Base-by-base conservation (phyloP, 2,113 vertebrate species). In the Leptodactylus fuscus region DNA sequence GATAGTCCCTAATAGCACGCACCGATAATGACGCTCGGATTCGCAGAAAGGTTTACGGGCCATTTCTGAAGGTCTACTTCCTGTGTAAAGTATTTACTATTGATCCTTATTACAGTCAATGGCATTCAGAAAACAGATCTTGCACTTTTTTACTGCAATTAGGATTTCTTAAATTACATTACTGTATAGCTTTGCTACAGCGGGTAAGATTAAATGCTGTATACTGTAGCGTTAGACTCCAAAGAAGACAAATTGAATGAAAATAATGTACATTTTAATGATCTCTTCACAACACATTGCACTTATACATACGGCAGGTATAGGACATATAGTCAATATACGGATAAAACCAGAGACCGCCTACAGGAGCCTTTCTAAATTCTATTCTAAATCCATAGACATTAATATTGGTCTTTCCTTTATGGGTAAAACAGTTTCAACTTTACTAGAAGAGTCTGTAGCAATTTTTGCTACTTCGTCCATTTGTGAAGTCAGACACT, bases 1-100 rank as follows among this genome's bases (percentile, higher is more conserved):
- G 89, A 92, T 90, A 89, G 91, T 89, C 89, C 27, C 87, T 91
- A 91, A 91, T 90, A 92, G 92, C 89, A 88, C 92, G 69, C 88
- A 88, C 77, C 84, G 88, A 91, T 94, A 94, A 93, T 90, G 92
- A 92, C 89, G 88, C 84, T 89, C 88, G 88, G 90, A 90, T 90
- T 90, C 85, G 88, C 91, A 94, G 89, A 92, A 92, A 91, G 90
- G 91, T 90, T 92, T 92, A 91, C 92, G 90, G 88, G 85, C 89
- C 67, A 51, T 93, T 92, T 93, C 93, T 89, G 93, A 91, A 92
- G 93, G 89, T 89, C 89, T 88, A 83, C 90, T 95, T 95, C 93
- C 94, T 94, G 91, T 88, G 88, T 92, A 92, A 93, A 91, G 92
- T 91, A 94, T 94, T 94, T 93, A 91, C 91, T 95, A 94, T 94